These are phyloP conservation scores for Mamestra brassicae DNA, from an alignment of 2,888 invertebrate species.

Conservation along the genomic window DNA sequence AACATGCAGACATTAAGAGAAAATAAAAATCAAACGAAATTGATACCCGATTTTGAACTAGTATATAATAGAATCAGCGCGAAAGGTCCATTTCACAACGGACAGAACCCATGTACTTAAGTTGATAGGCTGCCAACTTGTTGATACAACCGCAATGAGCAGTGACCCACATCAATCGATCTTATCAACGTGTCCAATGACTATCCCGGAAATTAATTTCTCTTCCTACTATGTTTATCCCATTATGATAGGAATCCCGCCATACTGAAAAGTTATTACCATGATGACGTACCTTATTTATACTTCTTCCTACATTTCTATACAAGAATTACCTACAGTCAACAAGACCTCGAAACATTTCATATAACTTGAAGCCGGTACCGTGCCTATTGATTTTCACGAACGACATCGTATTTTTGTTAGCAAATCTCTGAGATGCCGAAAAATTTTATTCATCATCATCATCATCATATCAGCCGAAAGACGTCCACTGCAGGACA, in stretches of 20 bases:
- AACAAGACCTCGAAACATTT: background rate
- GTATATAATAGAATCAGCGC: background rate
- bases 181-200: constrained; percentile 9
- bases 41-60: too few species aligned
- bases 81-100: constrained; percentile 2
- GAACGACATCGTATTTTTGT: background rate
- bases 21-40: background rate
- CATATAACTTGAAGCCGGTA: background rate
- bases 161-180: constrained; percentile 13
- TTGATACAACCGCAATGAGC: constrained; percentile 34
- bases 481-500: too few species aligned
- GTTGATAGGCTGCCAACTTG: constrained; percentile 41
- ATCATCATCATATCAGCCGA: background rate
- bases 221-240: too few species aligned
- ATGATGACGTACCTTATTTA: too few species aligned
- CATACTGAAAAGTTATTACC: too few species aligned
- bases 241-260: background rate
- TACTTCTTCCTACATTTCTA: too few species aligned
- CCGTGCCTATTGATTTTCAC: background rate
- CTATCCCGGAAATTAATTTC: background rate
- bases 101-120: too few species aligned
- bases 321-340: too few species aligned
- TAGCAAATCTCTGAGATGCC: background rate
- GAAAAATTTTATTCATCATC: background rate
- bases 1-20: too few species aligned